Percentiles rank a stretch among this genome's conserved stretches.
phyloP scores from a whole-genome alignment of 2,888 invertebrate genomes.

The Muschampia staudingeri region DNA sequence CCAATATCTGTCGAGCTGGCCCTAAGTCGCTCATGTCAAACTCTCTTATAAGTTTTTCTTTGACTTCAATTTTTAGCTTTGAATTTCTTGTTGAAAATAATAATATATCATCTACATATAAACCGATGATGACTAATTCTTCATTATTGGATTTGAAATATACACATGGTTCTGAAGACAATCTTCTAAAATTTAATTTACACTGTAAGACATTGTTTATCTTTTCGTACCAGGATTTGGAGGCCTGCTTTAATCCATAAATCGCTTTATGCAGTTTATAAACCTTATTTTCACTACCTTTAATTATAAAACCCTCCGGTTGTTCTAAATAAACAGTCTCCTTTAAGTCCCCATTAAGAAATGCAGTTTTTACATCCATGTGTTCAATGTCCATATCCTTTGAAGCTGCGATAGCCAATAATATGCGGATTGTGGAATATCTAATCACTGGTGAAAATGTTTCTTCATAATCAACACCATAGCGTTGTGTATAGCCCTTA shows the following conservation, averaged over 20 bases:
- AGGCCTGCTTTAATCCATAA: neutral
- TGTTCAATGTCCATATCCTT: neutral
- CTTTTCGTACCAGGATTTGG: neutral
- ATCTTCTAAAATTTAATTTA: neutral
- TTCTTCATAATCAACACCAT: neutral
- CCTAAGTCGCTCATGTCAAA: neutral
- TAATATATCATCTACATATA: conserved; percentile 2
- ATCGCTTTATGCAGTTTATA: conserved; percentile 8
- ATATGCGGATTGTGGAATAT: neutral
- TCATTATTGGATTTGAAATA: neutral
- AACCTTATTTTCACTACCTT: conserved; percentile 2
- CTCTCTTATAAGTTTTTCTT: neutral
- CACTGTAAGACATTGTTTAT: too few species aligned
- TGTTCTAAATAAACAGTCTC: neutral
- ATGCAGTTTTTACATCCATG: neutral
- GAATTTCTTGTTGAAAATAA: neutral
- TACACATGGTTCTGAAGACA: conserved; percentile 1
- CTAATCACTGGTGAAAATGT: neutral
- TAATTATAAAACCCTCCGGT: neutral
- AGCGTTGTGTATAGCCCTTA: neutral
- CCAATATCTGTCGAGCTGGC: neutral
- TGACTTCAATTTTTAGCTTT: neutral
- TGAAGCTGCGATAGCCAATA: neutral
- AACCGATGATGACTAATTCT: neutral
- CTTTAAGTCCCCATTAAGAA: conserved; percentile 8